Evolutionary conservation across 2,113 vertebrate genomes (phyloP), one percentile per base, ranked within the genome.

Genomic region (Cinclus mexicanus): DNA sequence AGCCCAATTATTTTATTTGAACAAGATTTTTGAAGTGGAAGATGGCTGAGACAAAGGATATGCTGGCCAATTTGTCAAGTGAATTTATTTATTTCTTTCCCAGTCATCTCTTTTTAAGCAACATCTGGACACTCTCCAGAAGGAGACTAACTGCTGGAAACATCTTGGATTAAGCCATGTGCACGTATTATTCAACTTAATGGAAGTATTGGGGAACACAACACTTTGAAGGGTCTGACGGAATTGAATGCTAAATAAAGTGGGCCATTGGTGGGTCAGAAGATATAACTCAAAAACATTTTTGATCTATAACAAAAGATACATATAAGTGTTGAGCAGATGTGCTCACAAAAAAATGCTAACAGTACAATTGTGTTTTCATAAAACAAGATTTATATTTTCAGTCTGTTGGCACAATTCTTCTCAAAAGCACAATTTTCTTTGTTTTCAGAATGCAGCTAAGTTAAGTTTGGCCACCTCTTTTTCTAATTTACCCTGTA

Each of bases 111-210:
- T 85, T 95, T 84, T 59, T 91, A 68, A 74, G 31, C 44, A 80
- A 71, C 85, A 93, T 92, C 83, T 96, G 70, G 78, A 86, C 55
- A 65, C 53, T 93, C 39, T 94, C 80, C 92, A 92, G 87, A 93
- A 55, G 37, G 77, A 44, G 6, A 74, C 55, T 90, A 83, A 80
- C 77, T 94, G 81, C 68, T 74, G 46, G 71, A 86, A 85, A 83
- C 67, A 83, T 69, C 75, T 80, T 61, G 37, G 81, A 81, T 49
- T 69, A 84, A 83, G 79, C 59, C 59, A 65, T 55, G 67, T 20
- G 31, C 74, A 59, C 60, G 29, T 60, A 63, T 67, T 67, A 92
- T 93, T 95, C 61, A 92, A 87, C 56, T 76, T 83, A 63, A 69
- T 74, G 80, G 65, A 70, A 89, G 83, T 55, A 28, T 19, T 84